Evolutionary conservation across 1,140 invertebrate genomes (phyloP).

Genomic region (Drosophila virilis): DNA sequence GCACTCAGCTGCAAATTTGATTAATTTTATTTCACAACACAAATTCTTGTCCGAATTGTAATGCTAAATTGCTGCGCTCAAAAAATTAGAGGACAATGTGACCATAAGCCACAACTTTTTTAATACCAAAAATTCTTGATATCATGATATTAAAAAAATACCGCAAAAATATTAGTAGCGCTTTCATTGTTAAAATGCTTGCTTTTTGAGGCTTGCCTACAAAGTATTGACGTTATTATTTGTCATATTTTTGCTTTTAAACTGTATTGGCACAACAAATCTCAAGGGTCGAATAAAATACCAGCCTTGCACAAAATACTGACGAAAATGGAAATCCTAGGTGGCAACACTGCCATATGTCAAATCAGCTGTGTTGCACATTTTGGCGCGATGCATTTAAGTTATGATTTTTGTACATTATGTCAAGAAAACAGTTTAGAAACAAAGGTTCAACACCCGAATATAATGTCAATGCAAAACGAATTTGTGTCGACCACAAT

Average conservation of each 20-base stretch:
- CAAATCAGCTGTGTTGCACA: slow-evolving; percentile 6
- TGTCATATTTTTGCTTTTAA: neutral
- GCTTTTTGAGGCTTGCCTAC: neutral
- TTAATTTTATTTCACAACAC: neutral
- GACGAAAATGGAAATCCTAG: neutral
- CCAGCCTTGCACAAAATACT: neutral
- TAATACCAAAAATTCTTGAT: neutral
- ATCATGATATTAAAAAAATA: neutral
- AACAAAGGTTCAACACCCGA: slow-evolving; percentile 13
- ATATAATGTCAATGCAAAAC: slow-evolving; percentile 12
- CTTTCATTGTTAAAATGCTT: neutral
- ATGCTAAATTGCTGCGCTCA: neutral
- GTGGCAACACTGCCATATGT: neutral
- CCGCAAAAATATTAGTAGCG: neutral
- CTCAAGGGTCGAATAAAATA: neutral
- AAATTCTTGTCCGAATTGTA: neutral
- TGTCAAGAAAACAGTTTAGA: slow-evolving; percentile 25
- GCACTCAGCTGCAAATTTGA: neutral
- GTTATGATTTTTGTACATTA: slow-evolving; percentile 1
- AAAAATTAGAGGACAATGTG: slow-evolving; percentile 10
- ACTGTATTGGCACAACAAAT: neutral
- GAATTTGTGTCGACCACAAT: slow-evolving; percentile 10
- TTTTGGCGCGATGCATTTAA: slow-evolving; percentile 30
- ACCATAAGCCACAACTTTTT: neutral
- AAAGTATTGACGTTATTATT: neutral